Percentiles rank a stretch among this genome's conserved stretches.
These are phyloP conservation scores for Iguana delicatissima DNA, from an alignment of 2,797 vertebrate species.

Conservation along the genomic window DNA sequence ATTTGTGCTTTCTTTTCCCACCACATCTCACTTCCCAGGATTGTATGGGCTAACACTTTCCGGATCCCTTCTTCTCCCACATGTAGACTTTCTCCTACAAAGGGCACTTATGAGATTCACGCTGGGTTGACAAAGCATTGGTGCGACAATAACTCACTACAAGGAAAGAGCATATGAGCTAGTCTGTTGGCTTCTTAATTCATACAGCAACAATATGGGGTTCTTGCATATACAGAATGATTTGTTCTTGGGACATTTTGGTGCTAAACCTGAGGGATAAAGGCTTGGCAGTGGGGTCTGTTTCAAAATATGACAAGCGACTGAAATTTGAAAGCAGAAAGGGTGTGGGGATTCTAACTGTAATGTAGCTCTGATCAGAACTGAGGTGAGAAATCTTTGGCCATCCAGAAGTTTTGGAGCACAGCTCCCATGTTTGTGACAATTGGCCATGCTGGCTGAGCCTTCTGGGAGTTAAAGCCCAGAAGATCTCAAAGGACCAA, in stretches of 20 bases:
- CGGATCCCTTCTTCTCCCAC: not conserved
- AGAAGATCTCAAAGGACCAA: no score
- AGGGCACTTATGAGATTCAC: not conserved
- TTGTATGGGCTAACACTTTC: not conserved
- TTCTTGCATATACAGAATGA: rapidly evolving
- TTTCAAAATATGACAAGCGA: not conserved
- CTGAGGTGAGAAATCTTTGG: not conserved
- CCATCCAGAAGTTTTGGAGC: not conserved
- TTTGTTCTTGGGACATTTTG: not conserved
- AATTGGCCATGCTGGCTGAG: not conserved
- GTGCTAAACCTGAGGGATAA: not conserved
- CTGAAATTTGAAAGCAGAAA: not conserved
- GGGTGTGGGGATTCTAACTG: not conserved
- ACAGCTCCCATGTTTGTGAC: not conserved
- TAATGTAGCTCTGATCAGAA: not conserved
- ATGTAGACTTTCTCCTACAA: not conserved
- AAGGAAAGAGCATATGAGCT: no score
- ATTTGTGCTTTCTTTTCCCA: not conserved
- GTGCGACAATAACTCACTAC: not conserved
- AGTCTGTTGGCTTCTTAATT: not conserved
- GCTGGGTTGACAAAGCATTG: not conserved
- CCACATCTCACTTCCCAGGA: not conserved
- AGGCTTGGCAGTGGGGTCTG: not conserved
- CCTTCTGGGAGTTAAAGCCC: not conserved
- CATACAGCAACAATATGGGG: no score